A percentile compares a stretch with the other conserved stretches of the same genome.
These are phyloP conservation scores for Ganaspis brasiliensis DNA, from an alignment of 2,888 invertebrate species.

Conservation along the genomic window DNA sequence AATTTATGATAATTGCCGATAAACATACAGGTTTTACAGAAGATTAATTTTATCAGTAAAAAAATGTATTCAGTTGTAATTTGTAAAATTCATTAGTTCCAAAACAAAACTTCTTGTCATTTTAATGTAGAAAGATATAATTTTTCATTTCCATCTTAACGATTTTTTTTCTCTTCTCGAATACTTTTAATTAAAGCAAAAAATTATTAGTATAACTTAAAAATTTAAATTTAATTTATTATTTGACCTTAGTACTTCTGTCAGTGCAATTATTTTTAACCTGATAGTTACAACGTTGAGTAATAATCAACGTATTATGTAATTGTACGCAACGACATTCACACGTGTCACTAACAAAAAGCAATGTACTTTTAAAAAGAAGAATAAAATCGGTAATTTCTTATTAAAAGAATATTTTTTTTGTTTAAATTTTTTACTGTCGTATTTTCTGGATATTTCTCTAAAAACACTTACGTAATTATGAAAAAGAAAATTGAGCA, in stretches of 20 bases:
- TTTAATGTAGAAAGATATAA: no score
- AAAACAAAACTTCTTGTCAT: no score
- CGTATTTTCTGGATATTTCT: not conserved
- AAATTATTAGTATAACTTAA: not conserved
- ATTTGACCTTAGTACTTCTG: constrained; percentile 21
- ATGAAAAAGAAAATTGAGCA: not conserved
- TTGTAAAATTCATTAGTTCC: no score
- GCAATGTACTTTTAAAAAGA: constrained; percentile 23
- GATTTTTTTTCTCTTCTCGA: not conserved
- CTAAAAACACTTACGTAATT: not conserved
- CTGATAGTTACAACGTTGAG: constrained; percentile 33
- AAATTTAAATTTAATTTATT: constrained; percentile 27
- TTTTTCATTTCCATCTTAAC: no score
- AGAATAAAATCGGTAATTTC: not conserved
- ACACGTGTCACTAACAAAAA: constrained; percentile 39
- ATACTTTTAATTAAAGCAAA: not conserved
- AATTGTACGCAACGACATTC: constrained; percentile 39
- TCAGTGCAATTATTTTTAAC: constrained; percentile 39
- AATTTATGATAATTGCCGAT: constrained; percentile 39
- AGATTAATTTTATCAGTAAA: not conserved
- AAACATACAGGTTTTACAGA: constrained; percentile 7
- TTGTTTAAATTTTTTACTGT: not conserved
- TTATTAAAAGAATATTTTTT: not conserved
- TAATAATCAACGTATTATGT: constrained; percentile 43
- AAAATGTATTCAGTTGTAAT: not conserved